Base-by-base conservation (phyloP, 1,140 invertebrate species). In the Cyphomyrmex costatus region DNA sequence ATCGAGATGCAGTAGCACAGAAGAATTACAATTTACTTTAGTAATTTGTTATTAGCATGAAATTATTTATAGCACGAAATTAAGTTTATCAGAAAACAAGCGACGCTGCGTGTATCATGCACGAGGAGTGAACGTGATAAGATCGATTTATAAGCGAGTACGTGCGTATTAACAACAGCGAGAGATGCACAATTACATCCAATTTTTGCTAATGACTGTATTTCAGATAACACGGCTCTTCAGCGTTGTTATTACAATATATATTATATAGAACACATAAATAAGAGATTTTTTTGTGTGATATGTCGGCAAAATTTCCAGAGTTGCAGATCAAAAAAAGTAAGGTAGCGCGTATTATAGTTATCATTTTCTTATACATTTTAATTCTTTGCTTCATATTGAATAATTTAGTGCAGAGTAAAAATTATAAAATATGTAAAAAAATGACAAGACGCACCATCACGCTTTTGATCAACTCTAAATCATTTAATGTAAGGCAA, bases 171-270 rank as follows among this genome's bases (percentile, higher is more conserved):
- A 82, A 14, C 36, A 53, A 53, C 16, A 2, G 36, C 27, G 36
- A 42, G 36, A 58, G 51, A 73, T 82, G 53, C 24, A 33, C 66
- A 82, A 82, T 82, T 82, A 60, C 66, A 71, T 73, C 51, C 66
- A 58, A 82, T 82, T 73, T 82, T 30, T 56, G 79, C 53, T 82
- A 73, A 82, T 82, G 66, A 60, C 79, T 73, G 36, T 82, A 73
- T 82, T 82, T 82, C 68, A 53, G n/a, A 49, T 30, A 73, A 73
- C 53, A 60, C 66, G 1, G 30, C 30, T 21, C 19, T 24, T n/a
- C 12, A 21, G 36, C 36, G 36, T 42, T 42, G 0, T 42, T 42
- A 42, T 42, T 42, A 73, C 60, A 58, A 49, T 46, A 19, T 58
- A 71, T 2, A 30, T 71, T 58, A 58, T 12, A 46, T 33, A 42